Conservation (phyloP, 2,888 invertebrate genomes). For the Chrysolina haemoptera region DNA sequence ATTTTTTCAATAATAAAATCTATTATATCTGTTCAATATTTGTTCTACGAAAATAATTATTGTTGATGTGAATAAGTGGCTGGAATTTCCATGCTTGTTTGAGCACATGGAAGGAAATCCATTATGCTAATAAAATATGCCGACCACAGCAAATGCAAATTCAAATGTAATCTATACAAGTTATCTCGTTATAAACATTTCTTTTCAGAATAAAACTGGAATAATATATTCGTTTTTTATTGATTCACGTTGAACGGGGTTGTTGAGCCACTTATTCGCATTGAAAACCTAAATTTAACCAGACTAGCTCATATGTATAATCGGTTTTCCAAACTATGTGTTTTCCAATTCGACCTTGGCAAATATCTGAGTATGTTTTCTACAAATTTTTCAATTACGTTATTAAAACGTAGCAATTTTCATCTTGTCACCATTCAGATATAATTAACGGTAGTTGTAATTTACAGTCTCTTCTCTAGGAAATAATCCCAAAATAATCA, state of each 20-base stretch:
- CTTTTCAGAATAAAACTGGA: not conserved
- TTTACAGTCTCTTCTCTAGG: too few species aligned
- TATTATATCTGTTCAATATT: too few species aligned
- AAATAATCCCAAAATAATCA: too few species aligned
- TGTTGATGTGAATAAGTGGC: not conserved
- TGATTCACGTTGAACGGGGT: conserved; percentile 15
- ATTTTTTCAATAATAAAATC: too few species aligned
- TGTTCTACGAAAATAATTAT: not conserved
- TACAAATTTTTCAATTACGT: too few species aligned
- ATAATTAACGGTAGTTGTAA: too few species aligned
- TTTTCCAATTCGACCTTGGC: not conserved
- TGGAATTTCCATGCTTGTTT: not conserved
- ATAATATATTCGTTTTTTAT: conserved; percentile 27
- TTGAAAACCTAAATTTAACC: not conserved
- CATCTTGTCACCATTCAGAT: too few species aligned
- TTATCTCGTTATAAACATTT: conserved; percentile 19
- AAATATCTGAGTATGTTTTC: not conserved
- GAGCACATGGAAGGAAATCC: not conserved
- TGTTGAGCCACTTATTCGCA: conserved; percentile 7
- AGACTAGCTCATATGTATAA: not conserved
- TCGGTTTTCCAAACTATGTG: not conserved
- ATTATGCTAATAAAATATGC: not conserved
- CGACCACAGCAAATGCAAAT: not conserved
- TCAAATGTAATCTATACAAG: not conserved
- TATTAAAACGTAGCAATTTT: too few species aligned